A percentile compares a stretch with the other conserved stretches of the same genome.
Evolutionary conservation across 2,797 vertebrate species (phyloP).

Genomic region (Podarcis siculus): DNA sequence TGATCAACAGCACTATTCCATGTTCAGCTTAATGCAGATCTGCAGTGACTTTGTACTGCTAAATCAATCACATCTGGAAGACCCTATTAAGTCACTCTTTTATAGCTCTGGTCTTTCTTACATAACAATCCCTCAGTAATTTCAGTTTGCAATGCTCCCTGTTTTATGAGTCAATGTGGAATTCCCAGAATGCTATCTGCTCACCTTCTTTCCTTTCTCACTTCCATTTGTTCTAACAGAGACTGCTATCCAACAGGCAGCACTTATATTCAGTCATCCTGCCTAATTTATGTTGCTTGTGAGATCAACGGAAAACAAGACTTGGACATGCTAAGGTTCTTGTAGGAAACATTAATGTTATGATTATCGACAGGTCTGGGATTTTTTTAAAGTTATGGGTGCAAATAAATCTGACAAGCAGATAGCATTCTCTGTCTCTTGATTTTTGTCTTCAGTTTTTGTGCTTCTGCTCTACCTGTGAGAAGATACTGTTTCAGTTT

Average conservation of each 20-base stretch:
- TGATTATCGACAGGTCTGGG: neutral
- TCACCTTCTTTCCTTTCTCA: neutral
- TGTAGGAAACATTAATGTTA: neutral
- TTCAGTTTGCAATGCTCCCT: neutral
- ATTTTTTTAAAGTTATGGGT: neutral
- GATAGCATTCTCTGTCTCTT: conserved; percentile 57
- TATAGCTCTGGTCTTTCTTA: too few species aligned
- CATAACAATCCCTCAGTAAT: neutral
- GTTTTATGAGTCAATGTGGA: neutral
- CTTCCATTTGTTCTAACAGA: neutral
- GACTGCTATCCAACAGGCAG: neutral
- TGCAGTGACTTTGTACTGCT: neutral
- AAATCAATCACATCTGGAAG: neutral
- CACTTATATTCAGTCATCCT: neutral
- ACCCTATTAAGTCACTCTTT: neutral
- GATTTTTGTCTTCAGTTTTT: conserved; percentile 49
- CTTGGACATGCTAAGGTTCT: neutral
- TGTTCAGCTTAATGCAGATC: neutral
- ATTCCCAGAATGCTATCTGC: conserved; percentile 2
- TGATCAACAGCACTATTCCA: neutral
- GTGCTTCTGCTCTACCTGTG: conserved; percentile 71
- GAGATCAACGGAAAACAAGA: neutral
- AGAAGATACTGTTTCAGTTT: conserved; percentile 63
- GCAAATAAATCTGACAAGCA: conserved; percentile 42
- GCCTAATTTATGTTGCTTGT: neutral